Evolutionary conservation across 1,140 invertebrate species (phyloP), one percentile per base, ranked within the genome.

Genomic region (Tetragonula clypearis): DNA sequence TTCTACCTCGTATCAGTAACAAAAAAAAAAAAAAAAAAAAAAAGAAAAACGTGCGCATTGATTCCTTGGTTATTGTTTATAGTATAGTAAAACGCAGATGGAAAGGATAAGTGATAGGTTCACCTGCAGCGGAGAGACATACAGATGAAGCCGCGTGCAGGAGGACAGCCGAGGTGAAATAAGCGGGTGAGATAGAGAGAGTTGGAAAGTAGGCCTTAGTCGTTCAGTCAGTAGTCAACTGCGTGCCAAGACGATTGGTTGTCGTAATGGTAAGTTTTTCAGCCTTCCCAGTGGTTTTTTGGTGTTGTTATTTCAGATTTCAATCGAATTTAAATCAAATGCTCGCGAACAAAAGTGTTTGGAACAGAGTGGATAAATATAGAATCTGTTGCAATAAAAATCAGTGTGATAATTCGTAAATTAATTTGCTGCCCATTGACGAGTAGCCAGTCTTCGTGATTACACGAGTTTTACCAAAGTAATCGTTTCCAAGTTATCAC

Each of bases 161-260:
- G 80, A 85, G 65, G 68, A 77, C 66, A 79, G 69, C 19, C 71
- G 49, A 75, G 55, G 88, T 53, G 53, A 88, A 90, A 88, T 60
- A 86, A 86, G 73, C 76, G 71, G 79, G 88, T 85, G 90, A 93
- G 90, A 93, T 92, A 92, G 88, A 93, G 93, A 94, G 93, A 94
- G 94, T 94, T 94, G 90, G 94, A 94, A 95, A 95, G 94, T 95
- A 95, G 94, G 94, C 89, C 93, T 93, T 77, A 83, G 91, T 91
- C 90, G 91, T 91, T 92, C 94, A 94, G 92, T 94, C 93, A 94
- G 94, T 94, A 92, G 92, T 93, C 90, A 93, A 92, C 93, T 93
- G 91, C 91, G 90, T 93, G 90, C 92, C 88, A 87, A 91, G 90
- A 91, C 93, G 93, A 94, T 93, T 93, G 92, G 90, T 92, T 88